Evolutionary conservation across 2,113 vertebrate species (phyloP), one percentile per base, ranked within the genome.

Genomic region (Vulpes lagopus): DNA sequence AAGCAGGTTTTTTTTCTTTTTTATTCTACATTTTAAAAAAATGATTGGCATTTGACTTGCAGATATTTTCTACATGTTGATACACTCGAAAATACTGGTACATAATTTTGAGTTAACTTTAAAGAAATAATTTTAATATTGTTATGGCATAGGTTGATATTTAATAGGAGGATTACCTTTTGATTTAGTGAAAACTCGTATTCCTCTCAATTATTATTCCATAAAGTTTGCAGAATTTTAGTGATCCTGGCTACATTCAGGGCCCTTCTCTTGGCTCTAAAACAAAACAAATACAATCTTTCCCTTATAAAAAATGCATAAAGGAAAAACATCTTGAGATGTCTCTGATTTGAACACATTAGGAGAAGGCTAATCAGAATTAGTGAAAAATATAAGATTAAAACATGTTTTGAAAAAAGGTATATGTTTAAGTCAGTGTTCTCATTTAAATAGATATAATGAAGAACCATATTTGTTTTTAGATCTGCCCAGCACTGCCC

Each of bases 41-140:
- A 38, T n/a, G 32, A 91, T 95, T 38, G 81, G 7, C 51, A 86
- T 81, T n/a, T n/a, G 9, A 25, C 23, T 91, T 96, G 82, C 35
- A 94, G 32, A 69, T 43, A 92, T 88, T 97, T 38, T 73, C 76
- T 89, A 51, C 55, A 43, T 22, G 16, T 49, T 78, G 62, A 82
- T 88, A 82, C 27, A 85, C 82, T 95, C 94, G 51, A 94, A 89
- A 85, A 92, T 67, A 74, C 12, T 88, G 69, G 43, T 74, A 84
- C 2, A 76, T 38, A 43, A 10, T 92, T 32, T 59, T 80, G 84
- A 76, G 15, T 59, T 96, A 43, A 43, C 43, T 43, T 43, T 8
- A 89, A 83, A 93, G 20, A 85, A 91, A 67, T 79, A 62, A 25
- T 83, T 64, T 55, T 53, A 23, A 67, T 51, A 27, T 55, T 30